phyloP scores from a whole-genome alignment of 2,113 vertebrate genomes.

The Hippoglossus stenolepis region DNA sequence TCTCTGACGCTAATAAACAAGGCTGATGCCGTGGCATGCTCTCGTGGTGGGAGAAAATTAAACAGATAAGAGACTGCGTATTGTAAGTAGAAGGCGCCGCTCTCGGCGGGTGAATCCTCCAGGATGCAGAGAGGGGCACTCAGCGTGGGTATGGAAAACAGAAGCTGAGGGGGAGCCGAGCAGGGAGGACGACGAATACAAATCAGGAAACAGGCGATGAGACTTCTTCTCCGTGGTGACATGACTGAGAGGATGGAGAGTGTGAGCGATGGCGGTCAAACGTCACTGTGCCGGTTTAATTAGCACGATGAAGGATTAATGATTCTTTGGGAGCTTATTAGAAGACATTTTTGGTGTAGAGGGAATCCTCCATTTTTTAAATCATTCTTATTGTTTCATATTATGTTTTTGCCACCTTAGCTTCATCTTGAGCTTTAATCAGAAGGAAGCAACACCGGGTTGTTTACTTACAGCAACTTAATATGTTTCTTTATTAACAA shows the following conservation, averaged over 20 bases:
- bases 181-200: neutral
- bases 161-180: neutral
- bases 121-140: constrained; percentile 42
- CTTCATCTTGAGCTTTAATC: too few species aligned
- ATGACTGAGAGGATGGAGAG: neutral
- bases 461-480: too few species aligned
- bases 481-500: too few species aligned
- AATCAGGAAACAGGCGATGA: neutral
- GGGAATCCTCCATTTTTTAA: too few species aligned
- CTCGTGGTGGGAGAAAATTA: constrained; percentile 64
- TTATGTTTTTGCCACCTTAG: too few species aligned
- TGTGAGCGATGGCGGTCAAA: constrained; percentile 31
- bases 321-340: constrained; percentile 32
- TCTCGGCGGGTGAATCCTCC: constrained; percentile 40
- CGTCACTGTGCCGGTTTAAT: constrained; percentile 47
- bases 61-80: constrained; percentile 52
- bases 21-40: constrained; percentile 60
- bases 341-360: too few species aligned
- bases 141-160: constrained; percentile 9
- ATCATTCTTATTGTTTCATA: too few species aligned
- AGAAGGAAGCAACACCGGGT: too few species aligned
- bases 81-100: constrained; percentile 12
- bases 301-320: constrained; percentile 54
- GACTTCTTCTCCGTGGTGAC: too few species aligned
- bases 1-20: constrained; percentile 69